Base-by-base conservation (phyloP, 2,797 vertebrate species). In the Hypotaenidia okinawae region DNA sequence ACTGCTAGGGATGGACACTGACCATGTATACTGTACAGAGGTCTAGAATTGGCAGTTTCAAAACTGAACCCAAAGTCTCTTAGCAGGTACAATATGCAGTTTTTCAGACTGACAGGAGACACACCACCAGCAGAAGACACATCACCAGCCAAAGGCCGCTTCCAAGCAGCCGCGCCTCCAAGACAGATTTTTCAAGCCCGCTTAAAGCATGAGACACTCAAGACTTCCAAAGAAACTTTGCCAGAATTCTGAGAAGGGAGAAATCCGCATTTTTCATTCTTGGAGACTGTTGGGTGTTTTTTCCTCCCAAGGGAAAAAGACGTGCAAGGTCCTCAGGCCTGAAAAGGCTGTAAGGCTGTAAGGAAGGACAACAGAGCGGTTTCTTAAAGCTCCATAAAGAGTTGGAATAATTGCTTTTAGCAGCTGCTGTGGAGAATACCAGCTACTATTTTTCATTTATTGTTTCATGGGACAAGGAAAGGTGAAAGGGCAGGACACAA, bases 401-500 rank as follows among this genome's bases (percentile, higher is more conserved):
- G 32, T 7, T 67, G 81, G 75, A 93, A 93, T 87, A 96, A 95
- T 90, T 85, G 86, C 55, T 94, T 92, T 82, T 73, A 95, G 93
- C 75, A 96, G 92, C 81, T 81, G 72, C 24, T 58, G 62, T 55
- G 95, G 41, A 93, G 54, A 95, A 94, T 73, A 92, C 51, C 55
- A 92, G 78, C 58, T 43, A 55, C 33, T 87, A 80, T 95, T 96
- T 90, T 95, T 92, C 92, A 89, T 90, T 72, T 96, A 87, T 84
- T 91, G 86, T 95, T 97, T 83, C 94, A 89, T 27, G 69, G 92
- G 93, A 94, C 64, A 93, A 62, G 78, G 68, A 92, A 52, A 93
- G 93, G 95, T 89, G 88, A 97, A 95, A 79, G 93, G 92, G 80
- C 94, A 95, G 85, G 80, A 89, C 90, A 90, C 77, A 89, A 87